Base-by-base conservation (phyloP, 2,888 invertebrate genomes). In the Heliconius hortense region DNA sequence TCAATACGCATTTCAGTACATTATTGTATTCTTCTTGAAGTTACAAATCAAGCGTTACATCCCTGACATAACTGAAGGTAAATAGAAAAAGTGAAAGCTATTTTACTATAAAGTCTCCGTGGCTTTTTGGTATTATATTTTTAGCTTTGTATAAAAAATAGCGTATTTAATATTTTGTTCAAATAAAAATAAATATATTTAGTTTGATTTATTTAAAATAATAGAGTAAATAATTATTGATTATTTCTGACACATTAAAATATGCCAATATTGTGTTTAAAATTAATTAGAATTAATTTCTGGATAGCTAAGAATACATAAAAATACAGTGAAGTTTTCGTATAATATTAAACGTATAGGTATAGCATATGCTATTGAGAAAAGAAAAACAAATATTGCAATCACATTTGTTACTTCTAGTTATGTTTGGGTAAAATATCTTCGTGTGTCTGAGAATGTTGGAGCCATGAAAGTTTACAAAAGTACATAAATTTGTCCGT, bases 31-130 rank as follows among this genome's bases (percentile, higher is more conserved):
- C 8, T 59, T 28, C 15, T n/a, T 70, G 18, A 56, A 53, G n/a
- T 69, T 24, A 67, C 77, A 83, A 83, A 84, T 83, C 73, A 84
- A 80, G 80, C 84, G 80, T 84, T 82, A 83, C 84, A 84, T 82
- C 77, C 80, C 78, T 75, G 79, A 82, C 78, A 76, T 81, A 80
- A 43, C 66, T 39, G 71, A 74, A n/a, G n/a, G 10, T 10, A 56
- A 56, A 56, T 10, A 56, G 15, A 43, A 15, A 56, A n/a, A n/a
- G 56, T 56, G 3, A 56, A 18, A 48, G 48, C 48, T 48, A 48
- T 48, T 48, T 48, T 48, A 5, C 18, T 48, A 18, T 48, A 48
- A 2, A 21, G 18, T 2, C 18, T 48, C 7, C 18, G 48, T 7
- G 48, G 48, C 18, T 48, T 18, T 48, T 48, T 5, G 5, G 43